phyloP scores from a whole-genome alignment of 1,140 invertebrate genomes.

The Halictus rubicundus region DNA sequence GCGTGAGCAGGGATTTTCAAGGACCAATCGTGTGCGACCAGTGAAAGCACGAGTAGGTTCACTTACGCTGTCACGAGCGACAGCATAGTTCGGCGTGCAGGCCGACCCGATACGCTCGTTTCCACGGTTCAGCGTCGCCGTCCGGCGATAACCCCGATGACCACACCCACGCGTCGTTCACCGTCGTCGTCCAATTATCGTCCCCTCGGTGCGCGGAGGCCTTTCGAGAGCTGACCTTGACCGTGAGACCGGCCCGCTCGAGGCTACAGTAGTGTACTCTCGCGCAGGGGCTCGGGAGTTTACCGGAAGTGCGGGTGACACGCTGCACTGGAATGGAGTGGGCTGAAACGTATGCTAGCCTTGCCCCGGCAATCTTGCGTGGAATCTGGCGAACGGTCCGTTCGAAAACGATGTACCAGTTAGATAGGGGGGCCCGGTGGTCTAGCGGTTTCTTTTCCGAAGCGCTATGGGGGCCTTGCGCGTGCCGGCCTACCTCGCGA shows the following conservation, averaged over 20 bases:
- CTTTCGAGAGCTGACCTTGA: constrained; percentile 45
- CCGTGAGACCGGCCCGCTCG: constrained; percentile 22
- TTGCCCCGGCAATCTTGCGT: constrained; percentile 49
- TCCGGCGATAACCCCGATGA: constrained; percentile 15
- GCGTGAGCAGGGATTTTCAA: too few relatives aligned
- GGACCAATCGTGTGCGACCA: too few relatives aligned
- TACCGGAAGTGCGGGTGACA: constrained; percentile 56
- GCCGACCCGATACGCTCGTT: neutral
- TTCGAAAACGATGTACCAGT: constrained; percentile 69
- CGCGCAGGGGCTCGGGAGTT: neutral
- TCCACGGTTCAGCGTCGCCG: constrained; percentile 10
- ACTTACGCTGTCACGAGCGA: too few relatives aligned
- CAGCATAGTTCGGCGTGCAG: too few relatives aligned
- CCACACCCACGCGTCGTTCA: constrained; percentile 34
- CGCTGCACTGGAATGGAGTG: constrained; percentile 43
- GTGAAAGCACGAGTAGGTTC: too few relatives aligned
- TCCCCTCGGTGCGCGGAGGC: constrained; percentile 15
- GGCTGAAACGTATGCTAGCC: neutral
- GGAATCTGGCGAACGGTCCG: constrained; percentile 66
- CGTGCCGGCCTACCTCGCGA: constrained; percentile 33
- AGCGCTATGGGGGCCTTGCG: constrained; percentile 42
- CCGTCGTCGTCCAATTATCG: constrained; percentile 32
- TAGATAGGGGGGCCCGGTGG: constrained; percentile 59
- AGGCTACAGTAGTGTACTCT: neutral
- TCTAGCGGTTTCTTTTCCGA: constrained; percentile 61